Evolutionary conservation across 2,113 vertebrate genomes (phyloP).

Genomic region (Saccopteryx bilineata): DNA sequence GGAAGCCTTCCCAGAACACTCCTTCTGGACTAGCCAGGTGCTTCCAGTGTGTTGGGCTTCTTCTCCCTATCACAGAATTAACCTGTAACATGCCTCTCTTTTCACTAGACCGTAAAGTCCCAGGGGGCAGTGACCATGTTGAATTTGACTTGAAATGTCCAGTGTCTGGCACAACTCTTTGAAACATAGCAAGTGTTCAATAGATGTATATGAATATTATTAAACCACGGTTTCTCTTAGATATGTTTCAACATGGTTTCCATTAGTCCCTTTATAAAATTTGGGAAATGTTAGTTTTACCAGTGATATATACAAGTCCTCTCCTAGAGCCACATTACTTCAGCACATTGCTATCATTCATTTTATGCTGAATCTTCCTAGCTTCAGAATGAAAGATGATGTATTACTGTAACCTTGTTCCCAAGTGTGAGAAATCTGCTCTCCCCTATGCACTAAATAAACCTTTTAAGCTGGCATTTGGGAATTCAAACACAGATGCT

Average conservation of each 20-base stretch:
- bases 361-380: conserved; percentile 23
- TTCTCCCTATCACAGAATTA: not conserved
- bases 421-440: not conserved
- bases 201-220: not conserved
- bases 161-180: not conserved
- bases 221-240: not conserved
- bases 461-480: conserved; percentile 10
- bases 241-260: conserved; percentile 4
- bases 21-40: not conserved
- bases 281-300: not conserved
- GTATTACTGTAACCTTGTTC: not conserved
- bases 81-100: not conserved
- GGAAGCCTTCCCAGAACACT: not conserved
- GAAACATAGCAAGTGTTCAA: not conserved
- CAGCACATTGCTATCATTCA: not conserved
- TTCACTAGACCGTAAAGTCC: not conserved
- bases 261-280: not conserved
- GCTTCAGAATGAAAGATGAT: conserved; percentile 35
- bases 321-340: not conserved
- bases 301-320: not conserved
- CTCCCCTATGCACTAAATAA: not conserved
- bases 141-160: not conserved
- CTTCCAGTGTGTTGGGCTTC: not conserved
- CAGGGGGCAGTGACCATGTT: not conserved
- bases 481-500: not conserved